Evolutionary conservation across 2,888 invertebrate genomes (phyloP), one percentile per base, ranked within the genome.

Genomic region (Monopis laevigella): DNA sequence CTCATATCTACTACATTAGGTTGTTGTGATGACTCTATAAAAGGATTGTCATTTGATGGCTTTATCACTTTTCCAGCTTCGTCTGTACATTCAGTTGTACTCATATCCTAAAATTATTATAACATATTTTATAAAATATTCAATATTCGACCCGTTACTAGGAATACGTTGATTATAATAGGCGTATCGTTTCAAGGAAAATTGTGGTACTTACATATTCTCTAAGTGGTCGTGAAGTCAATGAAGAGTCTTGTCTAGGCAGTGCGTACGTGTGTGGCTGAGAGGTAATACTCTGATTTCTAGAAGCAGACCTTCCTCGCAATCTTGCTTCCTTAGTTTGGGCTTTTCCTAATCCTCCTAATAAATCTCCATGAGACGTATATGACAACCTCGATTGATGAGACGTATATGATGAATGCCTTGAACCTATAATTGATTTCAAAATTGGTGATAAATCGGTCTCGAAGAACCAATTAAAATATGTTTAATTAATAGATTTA

Each of bases 351-450:
- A 85, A 74, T 49, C 92, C 91, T 48, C 90, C 88, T 53, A 95
- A 84, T 51, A 94, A 83, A 82, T 96, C 96, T 39, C 91, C 93
- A 72, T 96, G 96, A 24, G 96, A 96, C 48, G 94, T 96, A 71
- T 96, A 96, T 43, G 96, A 96, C 60, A 95, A 85, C 55, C 94
- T 86, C 44, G 95, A 95, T 58, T 93, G 93, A 70, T 96, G 96
- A 46, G 96, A 96, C 53, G 96, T 96, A 80, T 96, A 96, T 55
- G 96, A 96, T 51, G 94, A 95, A 75, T 96, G 95, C 53, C 96
- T 87, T 50, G 96, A 93, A 55, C 92, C 92, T 82, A 77, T 46
- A 57, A 55, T 16, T n/a, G 12, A 21, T 21, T 21, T 21, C 8
- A n/a, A n/a, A n/a, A n/a, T n/a, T n/a, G n/a, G n/a, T 29, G 11